Evolutionary conservation across 2,888 invertebrate genomes (phyloP), one percentile per base, ranked within the genome.

Genomic region (Mesochorus sp.): DNA sequence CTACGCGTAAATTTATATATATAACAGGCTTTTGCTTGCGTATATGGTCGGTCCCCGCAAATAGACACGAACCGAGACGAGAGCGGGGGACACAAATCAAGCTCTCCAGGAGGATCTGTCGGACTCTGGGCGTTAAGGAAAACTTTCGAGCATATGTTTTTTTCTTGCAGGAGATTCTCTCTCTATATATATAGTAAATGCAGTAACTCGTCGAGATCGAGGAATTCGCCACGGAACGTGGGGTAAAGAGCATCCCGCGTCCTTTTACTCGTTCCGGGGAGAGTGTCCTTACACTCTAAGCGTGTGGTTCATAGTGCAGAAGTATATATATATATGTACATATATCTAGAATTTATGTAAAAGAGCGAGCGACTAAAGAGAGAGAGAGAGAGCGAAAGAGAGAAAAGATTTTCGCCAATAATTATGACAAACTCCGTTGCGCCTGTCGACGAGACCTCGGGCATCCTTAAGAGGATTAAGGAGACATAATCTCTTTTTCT

Each of bases 361-460:
- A 24, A 24, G 19, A 28, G 28, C 3, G 53, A 53, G 49, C 51
- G 74, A 71, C 57, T 24, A 47, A 39, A 66, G 68, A 31, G 51
- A 51, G 24, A 10, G 26, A 47, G 49, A 66, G 68, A 31, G 51
- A 51, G 24, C 14, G 26, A 47, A 39, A 66, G 68, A 31, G 51
- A 51, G 24, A 10, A 19, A 59, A 49, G n/a, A 59, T 74, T 74
- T 79, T 76, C 85, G 85, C 85, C 81, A 85, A 87, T 87, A 87
- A 88, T 88, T 88, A 87, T 88, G 88, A 88, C 86, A 88, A 88
- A 88, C 86, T 85, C 87, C 87, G 87, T 85, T 84, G 79, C 86
- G 88, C 85, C 82, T 85, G 82, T 84, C 82, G 76, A 62, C 66
- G 71, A 73, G 59, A 76, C 66, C 70, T 76, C 73, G 79, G 55